Evolutionary conservation across 2,113 vertebrate genomes (phyloP).

Genomic region (Onychorhynchus coronatus): DNA sequence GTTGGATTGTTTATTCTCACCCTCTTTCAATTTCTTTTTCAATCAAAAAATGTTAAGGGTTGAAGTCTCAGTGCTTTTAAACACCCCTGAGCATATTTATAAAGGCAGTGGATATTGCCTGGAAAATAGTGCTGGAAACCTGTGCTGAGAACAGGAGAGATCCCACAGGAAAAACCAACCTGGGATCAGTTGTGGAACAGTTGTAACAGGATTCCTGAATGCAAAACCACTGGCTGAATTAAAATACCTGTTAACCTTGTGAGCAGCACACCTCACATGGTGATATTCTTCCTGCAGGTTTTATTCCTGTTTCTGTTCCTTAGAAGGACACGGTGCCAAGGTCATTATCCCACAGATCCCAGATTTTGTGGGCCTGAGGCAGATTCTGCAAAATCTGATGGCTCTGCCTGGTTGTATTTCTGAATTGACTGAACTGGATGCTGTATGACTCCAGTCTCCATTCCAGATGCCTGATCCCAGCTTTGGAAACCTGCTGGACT

Average conservation of each 20-base stretch:
- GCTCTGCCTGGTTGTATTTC: background rate
- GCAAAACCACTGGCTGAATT: background rate
- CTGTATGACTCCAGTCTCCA: background rate
- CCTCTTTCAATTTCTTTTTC: background rate
- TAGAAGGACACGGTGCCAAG: accelerated
- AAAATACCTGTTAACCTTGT: background rate
- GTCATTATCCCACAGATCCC: background rate
- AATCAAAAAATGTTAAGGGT: background rate
- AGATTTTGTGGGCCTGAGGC: background rate
- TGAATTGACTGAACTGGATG: background rate
- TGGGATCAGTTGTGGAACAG: background rate
- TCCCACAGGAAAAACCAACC: background rate
- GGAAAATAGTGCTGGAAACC: background rate
- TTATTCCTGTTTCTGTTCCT: background rate
- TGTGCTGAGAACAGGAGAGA: background rate
- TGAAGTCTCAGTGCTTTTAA: background rate
- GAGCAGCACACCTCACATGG: background rate
- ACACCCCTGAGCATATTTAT: background rate
- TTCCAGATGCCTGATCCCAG: background rate
- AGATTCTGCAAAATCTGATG: background rate
- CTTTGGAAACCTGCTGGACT: background rate
- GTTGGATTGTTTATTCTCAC: background rate
- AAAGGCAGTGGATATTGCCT: background rate
- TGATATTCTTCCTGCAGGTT: background rate
- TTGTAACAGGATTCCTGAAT: background rate